These are phyloP conservation scores for Stichodactyla helianthus DNA, from an alignment of 64 coral and sea anemone species.

Conservation along the genomic window DNA sequence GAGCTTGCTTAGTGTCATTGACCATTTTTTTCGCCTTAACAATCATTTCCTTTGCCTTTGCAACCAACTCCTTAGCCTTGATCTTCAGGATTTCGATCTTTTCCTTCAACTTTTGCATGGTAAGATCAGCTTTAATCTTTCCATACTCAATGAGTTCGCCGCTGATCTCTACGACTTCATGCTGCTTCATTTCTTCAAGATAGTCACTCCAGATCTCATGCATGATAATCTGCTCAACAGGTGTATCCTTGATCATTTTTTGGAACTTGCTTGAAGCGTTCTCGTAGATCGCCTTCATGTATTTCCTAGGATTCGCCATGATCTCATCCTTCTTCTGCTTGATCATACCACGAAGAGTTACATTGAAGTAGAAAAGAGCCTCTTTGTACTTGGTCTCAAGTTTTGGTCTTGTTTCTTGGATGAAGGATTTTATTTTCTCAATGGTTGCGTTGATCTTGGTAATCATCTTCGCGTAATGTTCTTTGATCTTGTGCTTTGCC, in stretches of 20 bases:
- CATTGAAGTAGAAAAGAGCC: slow-evolving; percentile 56
- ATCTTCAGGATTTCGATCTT: slow-evolving; percentile 6
- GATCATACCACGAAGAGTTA: slow-evolving; percentile 57
- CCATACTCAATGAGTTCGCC: slow-evolving; percentile 30
- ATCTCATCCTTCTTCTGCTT: slow-evolving; percentile 46
- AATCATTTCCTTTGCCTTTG: slow-evolving; percentile 40
- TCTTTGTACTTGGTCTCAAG: slow-evolving; percentile 54
- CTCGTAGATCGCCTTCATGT: slow-evolving; percentile 31
- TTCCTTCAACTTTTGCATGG: slow-evolving; percentile 9
- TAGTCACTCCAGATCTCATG: slow-evolving; percentile 62
- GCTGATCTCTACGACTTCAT: slow-evolving; percentile 42
- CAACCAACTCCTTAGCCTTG: slow-evolving; percentile 13
- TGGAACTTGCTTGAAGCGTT: slow-evolving; percentile 19
- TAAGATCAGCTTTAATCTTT: slow-evolving; percentile 8
- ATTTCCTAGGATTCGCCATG: slow-evolving; percentile 56
- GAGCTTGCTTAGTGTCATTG: slow-evolving; percentile 26
- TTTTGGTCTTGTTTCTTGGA: slow-evolving; percentile 49
- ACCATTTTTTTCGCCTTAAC: slow-evolving; percentile 57
- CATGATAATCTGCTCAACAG: slow-evolving; percentile 42
- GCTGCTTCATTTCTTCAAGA: slow-evolving; percentile 52
- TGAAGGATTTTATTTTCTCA: slow-evolving; percentile 36
- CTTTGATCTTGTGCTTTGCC: slow-evolving; percentile 37
- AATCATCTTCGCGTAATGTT: slow-evolving; percentile 28
- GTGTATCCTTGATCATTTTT: slow-evolving; percentile 53
- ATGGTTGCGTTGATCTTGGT: slow-evolving; percentile 23